phyloP scores from a whole-genome alignment of 2,113 vertebrate species.

The Hemiscyllium ocellatum region DNA sequence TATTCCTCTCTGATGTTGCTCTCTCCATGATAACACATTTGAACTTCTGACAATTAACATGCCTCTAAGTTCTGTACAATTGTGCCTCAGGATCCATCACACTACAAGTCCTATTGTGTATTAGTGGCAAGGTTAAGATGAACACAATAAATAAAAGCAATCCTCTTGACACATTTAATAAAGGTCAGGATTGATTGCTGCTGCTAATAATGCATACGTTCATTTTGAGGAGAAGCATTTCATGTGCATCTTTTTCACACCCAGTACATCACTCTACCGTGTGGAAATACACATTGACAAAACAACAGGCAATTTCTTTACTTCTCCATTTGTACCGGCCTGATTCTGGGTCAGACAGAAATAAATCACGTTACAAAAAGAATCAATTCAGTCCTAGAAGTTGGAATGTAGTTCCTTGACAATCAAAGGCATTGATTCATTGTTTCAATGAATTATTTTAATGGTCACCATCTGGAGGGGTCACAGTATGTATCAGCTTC shows the following conservation, averaged over 20 bases:
- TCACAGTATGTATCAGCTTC: neutral
- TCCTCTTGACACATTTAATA: neutral
- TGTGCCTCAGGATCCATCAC: neutral
- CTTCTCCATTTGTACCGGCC: too few relatives aligned
- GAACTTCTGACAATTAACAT: neutral
- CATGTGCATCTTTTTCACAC: too few relatives aligned
- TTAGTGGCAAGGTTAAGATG: neutral
- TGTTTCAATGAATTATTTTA: neutral
- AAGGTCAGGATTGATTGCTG: neutral
- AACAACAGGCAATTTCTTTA: neutral
- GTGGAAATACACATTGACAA: neutral
- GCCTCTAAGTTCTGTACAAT: neutral
- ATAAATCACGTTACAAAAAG: neutral
- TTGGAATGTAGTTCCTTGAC: neutral
- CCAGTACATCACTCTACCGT: neutral
- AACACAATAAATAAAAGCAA: neutral
- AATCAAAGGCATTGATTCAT: neutral
- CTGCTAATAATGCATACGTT: too few relatives aligned
- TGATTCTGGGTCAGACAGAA: neutral
- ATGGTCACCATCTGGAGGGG: neutral
- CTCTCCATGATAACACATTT: neutral
- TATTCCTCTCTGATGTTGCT: neutral
- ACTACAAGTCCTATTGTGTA: neutral
- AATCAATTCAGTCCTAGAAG: neutral
- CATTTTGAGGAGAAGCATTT: neutral